Evolutionary conservation across 1,140 invertebrate genomes (phyloP).

Genomic region (Rhagoletis zephyria): DNA sequence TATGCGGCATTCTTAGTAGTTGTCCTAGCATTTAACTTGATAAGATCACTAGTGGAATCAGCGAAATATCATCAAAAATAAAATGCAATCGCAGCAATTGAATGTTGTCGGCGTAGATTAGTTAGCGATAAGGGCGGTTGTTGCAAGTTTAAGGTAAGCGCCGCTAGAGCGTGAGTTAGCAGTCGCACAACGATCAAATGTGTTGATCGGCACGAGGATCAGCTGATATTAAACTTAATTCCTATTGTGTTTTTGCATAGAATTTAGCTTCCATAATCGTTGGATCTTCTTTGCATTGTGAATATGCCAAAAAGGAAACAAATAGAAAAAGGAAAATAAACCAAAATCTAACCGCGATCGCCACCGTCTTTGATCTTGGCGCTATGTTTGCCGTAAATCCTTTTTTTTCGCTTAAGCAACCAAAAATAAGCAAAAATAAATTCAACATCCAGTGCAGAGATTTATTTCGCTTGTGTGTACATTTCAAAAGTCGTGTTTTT

Average conservation of each 20-base stretch:
- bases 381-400: conserved; percentile 14
- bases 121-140: neutral
- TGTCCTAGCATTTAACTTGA: conserved; percentile 9
- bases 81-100: neutral
- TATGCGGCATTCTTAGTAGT: conserved; percentile 21
- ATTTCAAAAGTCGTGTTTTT: conserved; percentile 52
- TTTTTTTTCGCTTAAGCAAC: conserved; percentile 15
- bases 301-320: neutral
- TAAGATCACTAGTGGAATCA: conserved; percentile 33
- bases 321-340: conserved; percentile 9
- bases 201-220: neutral
- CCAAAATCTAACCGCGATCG: conserved; percentile 4
- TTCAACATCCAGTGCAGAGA: neutral
- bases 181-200: neutral
- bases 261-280: neutral
- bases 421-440: conserved; percentile 36
- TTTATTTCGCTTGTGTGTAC: conserved; percentile 26
- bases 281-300: neutral
- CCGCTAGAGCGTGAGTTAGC: conserved; percentile 20
- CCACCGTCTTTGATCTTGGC: conserved; percentile 33
- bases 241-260: neutral
- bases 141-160: neutral
- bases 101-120: neutral
- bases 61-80: neutral
- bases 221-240: neutral